phyloP scores from a whole-genome alignment of 2,888 invertebrate species.

The Cancer borealis region DNA sequence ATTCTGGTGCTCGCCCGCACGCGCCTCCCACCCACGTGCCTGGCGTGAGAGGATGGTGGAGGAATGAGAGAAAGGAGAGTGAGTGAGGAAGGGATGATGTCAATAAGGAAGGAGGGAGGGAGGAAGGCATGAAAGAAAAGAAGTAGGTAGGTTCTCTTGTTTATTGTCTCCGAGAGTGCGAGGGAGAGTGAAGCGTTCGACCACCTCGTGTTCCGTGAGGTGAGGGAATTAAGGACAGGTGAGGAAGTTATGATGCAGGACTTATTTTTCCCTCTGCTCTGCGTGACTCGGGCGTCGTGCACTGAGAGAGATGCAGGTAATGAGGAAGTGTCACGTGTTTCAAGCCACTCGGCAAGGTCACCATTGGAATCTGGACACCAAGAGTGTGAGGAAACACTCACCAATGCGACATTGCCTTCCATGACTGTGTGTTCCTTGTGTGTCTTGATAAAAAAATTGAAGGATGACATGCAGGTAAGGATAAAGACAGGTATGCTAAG shows the following conservation, averaged over 20 bases:
- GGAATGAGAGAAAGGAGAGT: not conserved
- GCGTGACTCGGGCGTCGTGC: not conserved
- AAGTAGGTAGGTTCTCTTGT: not conserved
- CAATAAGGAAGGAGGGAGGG: not conserved
- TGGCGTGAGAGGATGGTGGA: not conserved
- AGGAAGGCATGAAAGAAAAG: not conserved
- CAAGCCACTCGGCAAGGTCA: constrained; percentile 13
- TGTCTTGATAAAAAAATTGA: not conserved
- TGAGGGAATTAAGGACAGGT: not conserved
- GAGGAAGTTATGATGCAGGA: not conserved
- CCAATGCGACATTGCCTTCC: not conserved
- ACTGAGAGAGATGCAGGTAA: not conserved
- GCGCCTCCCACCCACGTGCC: not conserved
- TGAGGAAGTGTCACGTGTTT: constrained; percentile 12
- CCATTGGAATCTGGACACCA: not conserved
- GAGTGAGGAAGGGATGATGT: not conserved
- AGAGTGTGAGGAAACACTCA: not conserved
- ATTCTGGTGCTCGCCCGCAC: not conserved
- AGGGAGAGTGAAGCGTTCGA: not conserved
- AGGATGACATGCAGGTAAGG: too few species aligned
- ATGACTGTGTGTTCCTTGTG: not conserved
- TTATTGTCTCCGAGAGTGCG: not conserved
- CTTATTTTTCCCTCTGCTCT: not conserved
- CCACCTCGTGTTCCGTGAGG: not conserved
- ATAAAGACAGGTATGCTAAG: too few species aligned